Conservation (phyloP, 2,113 vertebrate species). For the Pycnonotus jocosus region DNA sequence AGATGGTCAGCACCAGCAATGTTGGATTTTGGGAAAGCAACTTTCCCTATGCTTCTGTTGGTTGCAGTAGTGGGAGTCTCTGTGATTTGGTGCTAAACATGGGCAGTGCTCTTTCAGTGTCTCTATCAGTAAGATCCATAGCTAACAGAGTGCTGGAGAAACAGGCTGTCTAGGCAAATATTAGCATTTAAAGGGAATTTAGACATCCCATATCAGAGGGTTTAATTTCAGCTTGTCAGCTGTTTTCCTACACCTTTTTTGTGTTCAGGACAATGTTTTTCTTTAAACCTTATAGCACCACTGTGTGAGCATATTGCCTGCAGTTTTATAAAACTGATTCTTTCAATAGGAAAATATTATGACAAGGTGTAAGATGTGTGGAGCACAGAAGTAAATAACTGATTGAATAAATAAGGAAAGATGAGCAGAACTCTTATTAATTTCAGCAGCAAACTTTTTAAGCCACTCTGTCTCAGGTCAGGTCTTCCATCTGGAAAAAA, state of each 20-base stretch:
- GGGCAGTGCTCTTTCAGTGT: background rate
- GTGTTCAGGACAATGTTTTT: background rate
- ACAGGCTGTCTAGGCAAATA: background rate
- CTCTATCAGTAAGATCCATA: background rate
- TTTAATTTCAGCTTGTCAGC: background rate
- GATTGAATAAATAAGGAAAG: background rate
- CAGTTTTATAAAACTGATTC: background rate
- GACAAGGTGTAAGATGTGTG: background rate
- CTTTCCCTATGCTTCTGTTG: background rate
- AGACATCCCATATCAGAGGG: background rate
- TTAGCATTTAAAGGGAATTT: background rate
- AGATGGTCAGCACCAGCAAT: too few species aligned
- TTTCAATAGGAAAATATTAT: background rate
- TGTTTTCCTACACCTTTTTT: background rate
- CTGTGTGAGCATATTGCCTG: background rate
- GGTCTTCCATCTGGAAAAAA: background rate
- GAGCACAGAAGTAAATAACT: background rate
- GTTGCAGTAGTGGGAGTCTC: too few species aligned
- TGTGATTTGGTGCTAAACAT: background rate
- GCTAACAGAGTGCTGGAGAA: background rate
- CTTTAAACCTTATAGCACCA: background rate
- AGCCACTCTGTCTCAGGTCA: background rate
- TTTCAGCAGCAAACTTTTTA: background rate
- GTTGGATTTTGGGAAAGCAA: background rate
- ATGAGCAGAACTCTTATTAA: background rate